Evolutionary conservation across 2,888 invertebrate species (phyloP).

Genomic region (Acanthosepion esculentum): DNA sequence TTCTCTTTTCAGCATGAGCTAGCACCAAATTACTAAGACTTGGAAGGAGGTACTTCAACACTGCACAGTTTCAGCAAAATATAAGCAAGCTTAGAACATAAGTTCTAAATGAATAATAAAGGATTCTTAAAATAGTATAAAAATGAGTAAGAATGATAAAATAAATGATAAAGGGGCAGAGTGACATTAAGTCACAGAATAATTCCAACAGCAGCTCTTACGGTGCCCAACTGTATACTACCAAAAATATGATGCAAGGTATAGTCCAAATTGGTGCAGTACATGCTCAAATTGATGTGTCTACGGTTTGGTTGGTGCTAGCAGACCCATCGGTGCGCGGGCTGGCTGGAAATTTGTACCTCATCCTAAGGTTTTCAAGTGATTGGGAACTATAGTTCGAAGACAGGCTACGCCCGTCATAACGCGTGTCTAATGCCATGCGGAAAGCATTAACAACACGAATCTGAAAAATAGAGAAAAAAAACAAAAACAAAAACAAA

Average conservation of each 20-base stretch:
- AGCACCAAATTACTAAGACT: constrained; percentile 20
- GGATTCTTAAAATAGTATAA: not conserved
- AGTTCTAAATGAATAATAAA: constrained; percentile 43
- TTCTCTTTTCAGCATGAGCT: constrained; percentile 36
- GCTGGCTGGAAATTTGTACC: constrained; percentile 54
- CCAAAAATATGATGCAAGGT: constrained; percentile 38
- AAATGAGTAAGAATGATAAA: not conserved
- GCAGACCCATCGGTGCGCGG: constrained; percentile 46
- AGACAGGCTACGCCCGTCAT: constrained; percentile 79
- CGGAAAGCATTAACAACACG: constrained; percentile 99
- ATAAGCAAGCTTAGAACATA: constrained; percentile 40
- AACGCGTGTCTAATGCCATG: constrained; percentile 97
- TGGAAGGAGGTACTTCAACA: constrained; percentile 37
- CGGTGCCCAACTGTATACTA: constrained; percentile 37
- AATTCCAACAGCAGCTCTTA: constrained; percentile 41
- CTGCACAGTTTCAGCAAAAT: constrained; percentile 44
- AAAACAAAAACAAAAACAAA: constrained; percentile 52
- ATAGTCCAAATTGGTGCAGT: constrained; percentile 38
- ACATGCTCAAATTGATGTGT: constrained; percentile 45
- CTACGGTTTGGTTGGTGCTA: constrained; percentile 46
- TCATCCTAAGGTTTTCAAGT: constrained; percentile 70
- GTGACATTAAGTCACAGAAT: not conserved
- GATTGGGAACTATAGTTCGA: constrained; percentile 74
- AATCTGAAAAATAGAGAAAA: constrained; percentile 83
- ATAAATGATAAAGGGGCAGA: constrained; percentile 13